Percentiles rank a stretch among this genome's conserved stretches.
Evolutionary conservation across 2,113 vertebrate genomes (phyloP).

Genomic region (Cinclus cinclus): DNA sequence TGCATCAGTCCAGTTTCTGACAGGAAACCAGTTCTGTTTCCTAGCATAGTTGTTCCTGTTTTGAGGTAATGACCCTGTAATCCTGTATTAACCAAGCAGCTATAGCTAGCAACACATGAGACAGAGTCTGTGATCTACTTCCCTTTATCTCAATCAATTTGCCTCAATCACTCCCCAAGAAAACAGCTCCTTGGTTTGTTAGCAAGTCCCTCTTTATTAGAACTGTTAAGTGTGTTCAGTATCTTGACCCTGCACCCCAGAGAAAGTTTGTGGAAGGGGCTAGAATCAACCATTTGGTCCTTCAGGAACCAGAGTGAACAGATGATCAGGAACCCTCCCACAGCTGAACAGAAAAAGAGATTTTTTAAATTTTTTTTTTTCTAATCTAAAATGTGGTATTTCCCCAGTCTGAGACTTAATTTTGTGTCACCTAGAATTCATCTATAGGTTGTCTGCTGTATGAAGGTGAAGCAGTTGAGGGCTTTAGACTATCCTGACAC

Average conservation of each 20-base stretch:
- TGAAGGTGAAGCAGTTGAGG: neutral
- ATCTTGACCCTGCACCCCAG: neutral
- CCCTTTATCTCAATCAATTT: slow-evolving; percentile 24
- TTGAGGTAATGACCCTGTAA: neutral
- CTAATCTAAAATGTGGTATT: neutral
- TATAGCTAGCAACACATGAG: neutral
- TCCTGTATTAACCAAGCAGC: neutral
- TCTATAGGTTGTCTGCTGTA: fast-evolving
- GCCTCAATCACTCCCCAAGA: neutral
- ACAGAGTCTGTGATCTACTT: neutral
- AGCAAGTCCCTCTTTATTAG: neutral
- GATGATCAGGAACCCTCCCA: neutral
- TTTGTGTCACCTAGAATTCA: neutral
- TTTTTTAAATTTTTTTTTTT: neutral
- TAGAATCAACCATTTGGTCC: neutral
- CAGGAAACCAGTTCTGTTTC: neutral
- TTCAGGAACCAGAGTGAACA: neutral
- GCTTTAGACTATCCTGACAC: neutral
- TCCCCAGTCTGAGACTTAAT: neutral
- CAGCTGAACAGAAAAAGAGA: neutral
- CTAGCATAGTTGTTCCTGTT: neutral
- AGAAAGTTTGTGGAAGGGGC: neutral
- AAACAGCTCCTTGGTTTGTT: neutral
- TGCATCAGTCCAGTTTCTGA: neutral
- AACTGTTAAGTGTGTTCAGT: neutral